Evolutionary conservation across 2,113 vertebrate species (phyloP).

Genomic region (Parotia lawesii): DNA sequence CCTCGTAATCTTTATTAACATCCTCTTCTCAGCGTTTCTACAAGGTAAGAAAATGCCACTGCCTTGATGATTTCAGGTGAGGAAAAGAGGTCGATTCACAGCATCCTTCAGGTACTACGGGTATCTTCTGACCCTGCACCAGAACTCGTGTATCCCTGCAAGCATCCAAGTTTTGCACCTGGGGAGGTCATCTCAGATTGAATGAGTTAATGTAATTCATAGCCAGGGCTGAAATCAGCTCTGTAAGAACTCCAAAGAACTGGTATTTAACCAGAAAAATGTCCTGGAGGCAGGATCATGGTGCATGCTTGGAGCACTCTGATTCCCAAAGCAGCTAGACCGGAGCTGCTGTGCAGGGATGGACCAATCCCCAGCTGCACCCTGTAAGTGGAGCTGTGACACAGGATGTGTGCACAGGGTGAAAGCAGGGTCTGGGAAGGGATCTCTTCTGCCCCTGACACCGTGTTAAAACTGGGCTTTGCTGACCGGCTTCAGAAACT

Average conservation of each 20-base stretch:
- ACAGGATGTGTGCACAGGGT: rapidly evolving
- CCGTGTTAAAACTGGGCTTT: background rate
- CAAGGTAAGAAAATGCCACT: background rate
- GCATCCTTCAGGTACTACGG: background rate
- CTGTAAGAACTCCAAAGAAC: background rate
- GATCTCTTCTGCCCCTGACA: background rate
- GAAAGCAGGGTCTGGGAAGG: background rate
- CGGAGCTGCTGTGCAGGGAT: rapidly evolving
- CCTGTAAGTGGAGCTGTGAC: background rate
- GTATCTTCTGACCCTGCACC: background rate
- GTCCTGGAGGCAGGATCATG: background rate
- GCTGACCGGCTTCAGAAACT: background rate
- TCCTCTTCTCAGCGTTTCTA: background rate
- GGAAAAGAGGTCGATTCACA: background rate
- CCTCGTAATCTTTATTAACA: background rate
- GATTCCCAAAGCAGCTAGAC: background rate
- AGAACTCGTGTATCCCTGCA: background rate
- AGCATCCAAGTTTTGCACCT: background rate
- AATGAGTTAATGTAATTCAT: background rate
- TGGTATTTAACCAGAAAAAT: background rate
- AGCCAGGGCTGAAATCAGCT: background rate
- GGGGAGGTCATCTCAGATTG: background rate
- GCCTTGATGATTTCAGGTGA: background rate
- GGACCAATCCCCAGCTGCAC: rapidly evolving
- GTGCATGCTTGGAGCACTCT: rapidly evolving